These are phyloP conservation scores for Zygaena filipendulae DNA, from an alignment of 2,888 invertebrate genomes.

Conservation along the genomic window DNA sequence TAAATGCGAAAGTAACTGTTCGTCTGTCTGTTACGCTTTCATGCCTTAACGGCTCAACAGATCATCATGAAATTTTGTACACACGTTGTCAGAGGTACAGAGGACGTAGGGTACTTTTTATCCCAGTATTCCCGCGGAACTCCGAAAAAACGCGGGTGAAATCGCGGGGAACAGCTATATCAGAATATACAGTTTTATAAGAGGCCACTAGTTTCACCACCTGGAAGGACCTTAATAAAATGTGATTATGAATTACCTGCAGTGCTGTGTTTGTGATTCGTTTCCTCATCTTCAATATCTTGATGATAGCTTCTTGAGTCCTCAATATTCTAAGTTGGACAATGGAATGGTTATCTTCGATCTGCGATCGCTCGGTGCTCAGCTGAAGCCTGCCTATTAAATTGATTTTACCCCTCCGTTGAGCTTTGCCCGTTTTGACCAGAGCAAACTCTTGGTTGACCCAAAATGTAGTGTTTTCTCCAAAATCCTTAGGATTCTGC, in stretches of 20 bases:
- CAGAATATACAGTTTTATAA: too few species aligned
- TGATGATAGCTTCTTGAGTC: conserved; percentile 97
- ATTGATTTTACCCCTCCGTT: conserved; percentile 95
- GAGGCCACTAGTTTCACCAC: too few species aligned
- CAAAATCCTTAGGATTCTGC: conserved; percentile 93
- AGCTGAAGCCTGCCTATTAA: conserved; percentile 95
- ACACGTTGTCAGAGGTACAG: too few species aligned
- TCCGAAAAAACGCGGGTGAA: too few species aligned
- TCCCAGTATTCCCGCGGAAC: too few species aligned
- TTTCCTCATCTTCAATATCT: conserved; percentile 98
- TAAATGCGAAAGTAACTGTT: too few species aligned
- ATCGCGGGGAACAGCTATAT: too few species aligned
- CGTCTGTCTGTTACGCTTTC: too few species aligned
- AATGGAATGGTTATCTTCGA: conserved; percentile 99
- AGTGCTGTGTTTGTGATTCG: conserved; percentile 92
- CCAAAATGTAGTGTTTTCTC: conserved; percentile 93
- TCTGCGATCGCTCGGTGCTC: conserved; percentile 93
- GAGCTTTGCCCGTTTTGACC: conserved; percentile 94
- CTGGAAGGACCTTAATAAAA: too few species aligned
- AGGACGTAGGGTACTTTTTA: too few species aligned
- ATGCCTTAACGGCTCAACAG: too few species aligned
- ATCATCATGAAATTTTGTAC: too few species aligned
- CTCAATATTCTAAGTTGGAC: conserved; percentile 95
- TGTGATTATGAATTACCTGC: conserved; percentile 71
- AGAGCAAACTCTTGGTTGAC: conserved; percentile 97